phyloP scores from a whole-genome alignment of 1,140 invertebrate genomes.

The Halictus rubicundus region DNA sequence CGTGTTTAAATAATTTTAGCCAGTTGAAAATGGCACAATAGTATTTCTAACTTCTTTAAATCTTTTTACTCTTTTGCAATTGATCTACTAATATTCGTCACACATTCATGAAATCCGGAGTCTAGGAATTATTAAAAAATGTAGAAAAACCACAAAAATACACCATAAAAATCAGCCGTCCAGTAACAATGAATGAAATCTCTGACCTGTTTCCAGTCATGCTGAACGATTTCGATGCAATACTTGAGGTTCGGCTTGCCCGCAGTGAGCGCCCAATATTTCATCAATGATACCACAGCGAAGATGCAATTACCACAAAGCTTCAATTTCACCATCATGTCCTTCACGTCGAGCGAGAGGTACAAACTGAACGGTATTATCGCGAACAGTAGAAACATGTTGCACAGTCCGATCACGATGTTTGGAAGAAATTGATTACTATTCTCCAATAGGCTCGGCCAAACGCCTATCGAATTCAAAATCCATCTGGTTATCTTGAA shows the following conservation, averaged over 20 bases:
- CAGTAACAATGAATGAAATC: neutral
- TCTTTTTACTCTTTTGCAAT: no score
- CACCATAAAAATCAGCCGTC: no score
- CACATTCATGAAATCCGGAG: no score
- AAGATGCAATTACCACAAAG: conserved; percentile 32
- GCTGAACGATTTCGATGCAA: conserved; percentile 53
- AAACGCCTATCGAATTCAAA: conserved; percentile 50
- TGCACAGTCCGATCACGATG: conserved; percentile 21
- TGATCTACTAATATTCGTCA: no score
- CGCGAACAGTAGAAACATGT: conserved; percentile 28
- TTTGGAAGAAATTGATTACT: neutral
- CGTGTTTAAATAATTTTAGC: no score
- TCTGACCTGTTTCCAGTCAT: conserved; percentile 58
- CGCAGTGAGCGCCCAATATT: conserved; percentile 40
- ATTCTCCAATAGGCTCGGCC: conserved; percentile 28
- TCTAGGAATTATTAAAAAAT: no score
- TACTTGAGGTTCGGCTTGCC: conserved; percentile 16
- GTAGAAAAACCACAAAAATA: no score
- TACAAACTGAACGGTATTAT: conserved; percentile 39
- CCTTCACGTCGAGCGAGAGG: conserved; percentile 38
- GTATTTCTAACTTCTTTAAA: no score
- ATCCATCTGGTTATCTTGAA: conserved; percentile 45
- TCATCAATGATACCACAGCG: conserved; percentile 29
- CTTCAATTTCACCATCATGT: conserved; percentile 33
- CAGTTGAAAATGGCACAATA: no score